Base-by-base conservation (phyloP, 2,888 invertebrate genomes). In the Masnerella sp. region DNA sequence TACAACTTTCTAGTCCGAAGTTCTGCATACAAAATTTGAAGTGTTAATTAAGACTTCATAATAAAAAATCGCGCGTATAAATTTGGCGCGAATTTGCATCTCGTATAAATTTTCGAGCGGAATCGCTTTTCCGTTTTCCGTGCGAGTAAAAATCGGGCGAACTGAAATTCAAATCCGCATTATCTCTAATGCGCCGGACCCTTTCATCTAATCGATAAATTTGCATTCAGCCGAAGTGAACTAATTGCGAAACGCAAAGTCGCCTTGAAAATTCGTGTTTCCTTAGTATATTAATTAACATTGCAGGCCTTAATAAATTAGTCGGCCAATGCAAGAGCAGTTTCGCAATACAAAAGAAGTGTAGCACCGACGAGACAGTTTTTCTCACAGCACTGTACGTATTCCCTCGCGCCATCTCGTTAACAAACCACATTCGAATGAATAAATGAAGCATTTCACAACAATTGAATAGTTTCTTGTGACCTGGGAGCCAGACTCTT, bases 331-430 rank as follows among this genome's bases (percentile, higher is more conserved):
- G 36, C 64, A 54, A 52, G 56, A 36, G 25, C 43, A 9, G 32
- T 68, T 52, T 68, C 59, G 59, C 59, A 59, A 59, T 32, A 54
- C 54, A 47, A 69, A 69, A 69, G 61, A 54, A 59, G 68, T 59
- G 36, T 45, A 59, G 36, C 51, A 15, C 22, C 49, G 69, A 61
- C 40, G 52, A 59, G 68, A 68, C 30, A 43, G 18, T 49, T 69
- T 69, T 69, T 61, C 61, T 69, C 69, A 52, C 67, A 51, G 28
- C 12, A 22, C 25, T 2, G 12, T 22, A 9, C 36, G 18, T 14
- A 8, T 25, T 36, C 64, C 47, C 34, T 17, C 52, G 18, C 42
- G 51, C 40, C 22, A 32, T 43, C 61, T 59, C 45, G 45, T 47
- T 59, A 61, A 54, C 69, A 47, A 47, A 61, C 61, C 36, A 12